phyloP scores from a whole-genome alignment of 2,888 invertebrate genomes.

The Tiliacea aurago region DNA sequence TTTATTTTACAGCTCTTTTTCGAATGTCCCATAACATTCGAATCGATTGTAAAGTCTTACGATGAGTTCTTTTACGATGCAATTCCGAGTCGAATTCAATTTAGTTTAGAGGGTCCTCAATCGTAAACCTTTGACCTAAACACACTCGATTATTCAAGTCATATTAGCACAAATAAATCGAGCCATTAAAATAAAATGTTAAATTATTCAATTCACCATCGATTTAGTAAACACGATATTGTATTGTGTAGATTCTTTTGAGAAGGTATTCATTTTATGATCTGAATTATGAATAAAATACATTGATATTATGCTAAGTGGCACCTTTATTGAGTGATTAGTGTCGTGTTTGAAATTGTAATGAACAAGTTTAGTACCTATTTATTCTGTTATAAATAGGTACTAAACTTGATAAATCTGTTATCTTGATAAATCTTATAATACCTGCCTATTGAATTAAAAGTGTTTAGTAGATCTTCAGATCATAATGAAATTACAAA shows the following conservation, averaged over 20 bases:
- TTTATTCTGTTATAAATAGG: not conserved
- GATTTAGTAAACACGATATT: slow-evolving; percentile 58
- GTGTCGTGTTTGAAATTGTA: slow-evolving; percentile 23
- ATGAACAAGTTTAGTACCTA: slow-evolving; percentile 24
- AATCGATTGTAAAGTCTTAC: slow-evolving; percentile 79
- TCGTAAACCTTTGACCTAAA: slow-evolving; percentile 87
- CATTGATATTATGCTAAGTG: slow-evolving; percentile 8
- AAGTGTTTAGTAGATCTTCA: not conserved
- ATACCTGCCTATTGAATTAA: not conserved
- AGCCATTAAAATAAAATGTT: slow-evolving; percentile 65
- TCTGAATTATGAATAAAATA: slow-evolving; percentile 41
- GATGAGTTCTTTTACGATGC: slow-evolving; percentile 85
- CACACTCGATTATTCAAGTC: slow-evolving; percentile 74
- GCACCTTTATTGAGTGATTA: slow-evolving; percentile 41
- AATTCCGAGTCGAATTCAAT: slow-evolving; percentile 87
- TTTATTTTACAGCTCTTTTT: slow-evolving; percentile 69
- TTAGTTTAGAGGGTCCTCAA: slow-evolving; percentile 81
- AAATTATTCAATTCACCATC: slow-evolving; percentile 64
- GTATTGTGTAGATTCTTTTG: slow-evolving; percentile 43
- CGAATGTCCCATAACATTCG: slow-evolving; percentile 71
- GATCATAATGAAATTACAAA: not conserved
- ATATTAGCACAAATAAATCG: slow-evolving; percentile 74
- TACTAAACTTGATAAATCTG: not conserved
- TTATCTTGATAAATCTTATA: not conserved
- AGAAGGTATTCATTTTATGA: slow-evolving; percentile 32